Evolutionary conservation across 2,888 invertebrate genomes (phyloP).

Genomic region (Chalcis sispes): DNA sequence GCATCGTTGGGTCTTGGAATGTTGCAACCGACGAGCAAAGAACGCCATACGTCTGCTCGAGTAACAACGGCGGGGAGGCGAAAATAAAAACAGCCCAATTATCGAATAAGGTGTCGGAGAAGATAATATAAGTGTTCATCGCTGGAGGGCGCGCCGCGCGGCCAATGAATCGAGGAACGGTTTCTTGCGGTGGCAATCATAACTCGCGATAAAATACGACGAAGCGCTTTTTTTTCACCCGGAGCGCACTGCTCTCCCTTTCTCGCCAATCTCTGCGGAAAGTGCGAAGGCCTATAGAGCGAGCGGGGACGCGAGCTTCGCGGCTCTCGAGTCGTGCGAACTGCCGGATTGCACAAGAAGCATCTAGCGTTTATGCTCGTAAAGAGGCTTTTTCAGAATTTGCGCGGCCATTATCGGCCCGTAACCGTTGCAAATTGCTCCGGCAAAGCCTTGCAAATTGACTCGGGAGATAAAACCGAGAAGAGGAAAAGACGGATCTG

Average conservation of each 20-base stretch:
- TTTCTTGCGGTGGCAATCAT: conserved; percentile 69
- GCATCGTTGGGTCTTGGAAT: no score
- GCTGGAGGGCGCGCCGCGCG: conserved; percentile 34
- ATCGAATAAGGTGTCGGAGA: conserved; percentile 47
- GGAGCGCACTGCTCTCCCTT: conserved; percentile 18
- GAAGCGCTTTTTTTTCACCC: conserved; percentile 44
- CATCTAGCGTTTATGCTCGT: conserved; percentile 7
- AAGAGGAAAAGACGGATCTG: no score
- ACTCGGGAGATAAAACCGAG: no score
- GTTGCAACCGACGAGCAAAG: neutral
- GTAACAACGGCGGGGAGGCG: neutral
- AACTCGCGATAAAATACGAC: conserved; percentile 71
- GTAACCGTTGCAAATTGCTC: conserved; percentile 44
- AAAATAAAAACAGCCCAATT: conserved; percentile 22
- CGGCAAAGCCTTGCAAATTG: conserved; percentile 45
- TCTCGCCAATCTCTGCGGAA: conserved; percentile 13
- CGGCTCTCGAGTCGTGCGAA: conserved; percentile 29
- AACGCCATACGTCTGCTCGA: neutral
- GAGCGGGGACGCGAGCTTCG: no score
- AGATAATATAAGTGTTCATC: conserved; percentile 45
- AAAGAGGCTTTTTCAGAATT: conserved; percentile 41
- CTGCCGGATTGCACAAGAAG: conserved; percentile 26
- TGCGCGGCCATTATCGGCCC: conserved; percentile 47
- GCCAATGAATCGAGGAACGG: conserved; percentile 52
- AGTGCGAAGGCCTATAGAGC: no score